Evolutionary conservation across 2,888 invertebrate species (phyloP), one percentile per base, ranked within the genome.

Genomic region (Callimorpha dominula): DNA sequence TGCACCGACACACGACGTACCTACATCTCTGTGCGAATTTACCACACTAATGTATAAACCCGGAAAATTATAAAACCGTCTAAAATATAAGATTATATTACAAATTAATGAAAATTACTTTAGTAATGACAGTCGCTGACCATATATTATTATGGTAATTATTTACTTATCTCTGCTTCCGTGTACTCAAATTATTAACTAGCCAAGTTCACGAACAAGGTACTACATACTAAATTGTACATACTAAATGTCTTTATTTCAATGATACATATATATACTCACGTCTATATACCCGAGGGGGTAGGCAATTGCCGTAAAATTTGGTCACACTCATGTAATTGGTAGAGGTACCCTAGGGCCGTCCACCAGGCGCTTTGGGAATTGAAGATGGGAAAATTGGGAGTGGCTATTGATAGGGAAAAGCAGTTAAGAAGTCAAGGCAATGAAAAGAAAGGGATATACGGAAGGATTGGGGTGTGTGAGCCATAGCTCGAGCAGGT

Each of bases 31-130:
- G 8, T 65, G 50, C 17, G 31, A 65, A 20, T 31, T 60, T 12
- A 7, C 5, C 6, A 60, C 60, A 14, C 11, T 31, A 31, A 60
- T 60, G 20, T 31, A 31, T 5, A 60, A 31, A 65, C 31, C 49
- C 50, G 65, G 65, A 65, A 65, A 50, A 46, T 15, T 14, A 50
- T 31, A 49, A 65, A 31, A 65, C 31, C 49, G 49, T 65, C 4
- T 15, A 65, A 31, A 20, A 65, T 14, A 49, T 49, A 14, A 65
- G 17, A 65, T 50, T 49, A 49, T 14, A 31, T 49, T 31, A 20
- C 8, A 49, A 65, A 49, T 50, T 65, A 65, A 49, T 17, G 4
- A 50, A 65, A 65, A 40, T 50, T 3, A 50, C 65, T 9, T 65
- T 65, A 5, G 50, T 65, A 17, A 20, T 49, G 50, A 50, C 31